Conservation (phyloP, 2,888 invertebrate species). For the Lasioglossum figueresi region DNA sequence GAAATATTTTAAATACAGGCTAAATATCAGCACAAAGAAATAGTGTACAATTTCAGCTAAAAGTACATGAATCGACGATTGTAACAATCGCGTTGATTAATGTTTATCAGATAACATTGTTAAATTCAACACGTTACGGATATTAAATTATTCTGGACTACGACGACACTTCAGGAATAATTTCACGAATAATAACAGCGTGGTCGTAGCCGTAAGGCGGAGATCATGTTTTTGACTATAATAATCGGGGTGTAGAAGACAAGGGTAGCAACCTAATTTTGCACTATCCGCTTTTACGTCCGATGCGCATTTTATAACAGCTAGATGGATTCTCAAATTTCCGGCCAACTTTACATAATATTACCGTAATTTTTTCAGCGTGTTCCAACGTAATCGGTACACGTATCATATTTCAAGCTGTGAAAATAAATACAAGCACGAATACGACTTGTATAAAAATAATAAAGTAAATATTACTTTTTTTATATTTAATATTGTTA, state of each 20-base stretch:
- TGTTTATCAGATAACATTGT: neutral
- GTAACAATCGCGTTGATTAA: neutral
- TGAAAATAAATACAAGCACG: neutral
- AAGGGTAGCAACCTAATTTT: constrained; percentile 66
- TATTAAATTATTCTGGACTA: neutral
- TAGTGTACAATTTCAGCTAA: neutral
- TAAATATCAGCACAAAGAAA: neutral
- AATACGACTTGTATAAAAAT: neutral
- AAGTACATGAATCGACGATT: neutral
- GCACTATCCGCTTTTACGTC: constrained; percentile 51
- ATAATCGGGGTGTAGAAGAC: constrained; percentile 54
- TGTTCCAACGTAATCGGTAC: neutral
- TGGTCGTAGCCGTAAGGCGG: constrained; percentile 17
- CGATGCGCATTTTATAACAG: constrained; percentile 53
- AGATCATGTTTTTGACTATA: constrained; percentile 56
- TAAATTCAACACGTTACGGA: neutral
- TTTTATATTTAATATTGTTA: neutral
- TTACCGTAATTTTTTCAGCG: constrained; percentile 50
- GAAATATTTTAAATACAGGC: too few species aligned
- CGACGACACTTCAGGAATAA: constrained; percentile 16
- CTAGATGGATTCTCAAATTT: constrained; percentile 77
- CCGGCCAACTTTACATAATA: constrained; percentile 72
- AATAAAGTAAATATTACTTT: neutral
- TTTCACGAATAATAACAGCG: constrained; percentile 44
- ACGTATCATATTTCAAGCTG: neutral